phyloP scores from a whole-genome alignment of 2,113 vertebrate species.

The Gallinago jamesoni region DNA sequence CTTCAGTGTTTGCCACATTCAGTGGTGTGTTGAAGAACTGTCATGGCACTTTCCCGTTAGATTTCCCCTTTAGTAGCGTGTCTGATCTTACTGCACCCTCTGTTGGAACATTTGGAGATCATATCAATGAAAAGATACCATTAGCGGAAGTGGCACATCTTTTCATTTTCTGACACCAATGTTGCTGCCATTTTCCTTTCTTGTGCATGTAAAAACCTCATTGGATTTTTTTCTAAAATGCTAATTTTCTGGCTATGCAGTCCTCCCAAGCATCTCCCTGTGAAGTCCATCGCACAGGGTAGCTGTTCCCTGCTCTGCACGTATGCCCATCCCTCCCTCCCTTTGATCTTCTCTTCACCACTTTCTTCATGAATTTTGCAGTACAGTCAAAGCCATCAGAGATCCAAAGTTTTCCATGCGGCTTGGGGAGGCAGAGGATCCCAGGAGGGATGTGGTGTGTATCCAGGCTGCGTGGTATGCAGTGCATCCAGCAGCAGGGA shows the following conservation, averaged over 20 bases:
- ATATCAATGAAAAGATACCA: background rate
- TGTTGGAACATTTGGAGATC: background rate
- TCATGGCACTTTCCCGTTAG: background rate
- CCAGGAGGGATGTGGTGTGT: background rate
- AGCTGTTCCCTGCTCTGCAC: background rate
- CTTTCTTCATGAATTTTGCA: background rate
- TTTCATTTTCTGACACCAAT: background rate
- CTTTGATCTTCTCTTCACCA: background rate
- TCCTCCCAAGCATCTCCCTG: background rate
- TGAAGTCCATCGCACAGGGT: rapidly evolving
- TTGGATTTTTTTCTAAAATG: background rate
- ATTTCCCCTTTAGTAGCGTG: background rate
- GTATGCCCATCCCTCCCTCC: background rate
- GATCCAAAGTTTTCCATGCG: background rate
- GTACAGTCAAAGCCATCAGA: background rate
- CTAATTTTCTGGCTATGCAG: background rate
- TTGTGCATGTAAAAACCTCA: background rate
- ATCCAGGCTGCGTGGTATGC: background rate
- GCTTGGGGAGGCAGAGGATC: background rate
- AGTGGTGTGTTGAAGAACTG: background rate
- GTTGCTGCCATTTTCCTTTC: background rate
- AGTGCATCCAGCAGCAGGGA: background rate
- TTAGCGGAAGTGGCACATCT: background rate
- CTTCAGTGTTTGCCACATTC: background rate
- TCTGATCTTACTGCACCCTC: background rate